Base-by-base conservation (phyloP, 2,113 vertebrate species). In the Neogale vison region DNA sequence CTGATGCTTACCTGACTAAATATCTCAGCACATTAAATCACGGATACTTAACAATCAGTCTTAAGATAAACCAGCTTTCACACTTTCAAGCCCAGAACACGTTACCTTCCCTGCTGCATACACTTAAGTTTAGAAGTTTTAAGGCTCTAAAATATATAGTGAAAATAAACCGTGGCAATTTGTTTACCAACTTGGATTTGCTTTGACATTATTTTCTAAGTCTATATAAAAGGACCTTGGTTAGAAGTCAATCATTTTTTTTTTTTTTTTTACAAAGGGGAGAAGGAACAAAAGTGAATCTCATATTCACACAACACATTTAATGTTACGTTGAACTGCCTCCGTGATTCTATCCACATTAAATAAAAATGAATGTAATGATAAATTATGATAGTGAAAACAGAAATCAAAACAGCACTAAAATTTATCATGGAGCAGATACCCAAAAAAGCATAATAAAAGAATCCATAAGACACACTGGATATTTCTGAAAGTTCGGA, bases 1-100 rank as follows among this genome's bases (percentile, higher is more conserved):
- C 99, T 99, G 99, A 99, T 99, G 99, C 99, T 99, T 99, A 99
- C 99, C 99, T 99, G 99, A 99, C 99, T 99, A 99, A 99, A 99
- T 99, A 99, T 99, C 99, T 99, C 98, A 97, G 99, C 99, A 99
- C 98, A 99, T 99, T 99, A 99, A 99, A 99, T 99, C 99, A 99
- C 98, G 98, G 99, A 98, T 99, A 99, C 97, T 98, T 99, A 99
- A 99, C 98, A 99, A 99, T 99, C 99, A 99, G 98, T 99, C 99
- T 99, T 98, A 98, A 98, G 98, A 98, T 77, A 98, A 99, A 98
- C 94, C 98, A 98, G 98, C 98, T 98, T 98, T 99, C 98, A 99
- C 83, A 98, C 98, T 98, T 98, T 97, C 96, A 98, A 98, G 98
- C 97, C 97, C 95, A 98, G 97, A 94, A 91, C 93, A 98, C 93